phyloP scores from a whole-genome alignment of 2,113 vertebrate species.

The Carlito syrichta region DNA sequence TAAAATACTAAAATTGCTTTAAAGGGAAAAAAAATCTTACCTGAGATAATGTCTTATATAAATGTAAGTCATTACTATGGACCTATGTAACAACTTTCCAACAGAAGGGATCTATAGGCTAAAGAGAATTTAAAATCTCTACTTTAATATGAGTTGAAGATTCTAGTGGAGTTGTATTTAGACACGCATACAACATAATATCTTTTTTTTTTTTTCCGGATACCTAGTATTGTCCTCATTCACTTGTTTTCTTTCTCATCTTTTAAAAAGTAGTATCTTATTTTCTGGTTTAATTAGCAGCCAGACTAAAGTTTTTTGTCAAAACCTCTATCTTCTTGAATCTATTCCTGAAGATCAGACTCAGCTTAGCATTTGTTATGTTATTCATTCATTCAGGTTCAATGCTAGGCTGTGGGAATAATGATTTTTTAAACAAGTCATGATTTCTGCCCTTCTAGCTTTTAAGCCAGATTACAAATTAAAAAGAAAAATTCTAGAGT shows the following conservation, averaged over 20 bases:
- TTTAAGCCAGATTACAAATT: conserved; percentile 47
- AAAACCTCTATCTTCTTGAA: background rate
- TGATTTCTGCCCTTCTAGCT: background rate
- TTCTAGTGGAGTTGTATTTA: conserved; percentile 18
- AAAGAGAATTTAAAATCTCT: background rate
- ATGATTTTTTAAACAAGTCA: background rate
- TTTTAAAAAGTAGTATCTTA: background rate
- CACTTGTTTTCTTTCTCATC: background rate
- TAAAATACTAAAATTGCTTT: conserved; percentile 48
- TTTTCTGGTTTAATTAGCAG: background rate
- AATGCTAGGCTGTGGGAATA: background rate
- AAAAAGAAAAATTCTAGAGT: conserved; percentile 15
- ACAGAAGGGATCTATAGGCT: background rate
- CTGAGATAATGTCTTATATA: conserved; percentile 38
- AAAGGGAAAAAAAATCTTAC: background rate
- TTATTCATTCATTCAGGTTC: background rate
- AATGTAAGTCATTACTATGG: background rate
- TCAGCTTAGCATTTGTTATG: background rate
- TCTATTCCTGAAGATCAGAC: background rate
- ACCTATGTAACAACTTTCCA: background rate
- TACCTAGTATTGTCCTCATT: background rate
- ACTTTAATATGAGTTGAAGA: background rate
- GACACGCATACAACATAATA: background rate
- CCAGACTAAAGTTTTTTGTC: background rate
- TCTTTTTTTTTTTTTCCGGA: background rate